Base-by-base conservation (phyloP, 2,888 invertebrate species). In the Drosophila rellima region DNA sequence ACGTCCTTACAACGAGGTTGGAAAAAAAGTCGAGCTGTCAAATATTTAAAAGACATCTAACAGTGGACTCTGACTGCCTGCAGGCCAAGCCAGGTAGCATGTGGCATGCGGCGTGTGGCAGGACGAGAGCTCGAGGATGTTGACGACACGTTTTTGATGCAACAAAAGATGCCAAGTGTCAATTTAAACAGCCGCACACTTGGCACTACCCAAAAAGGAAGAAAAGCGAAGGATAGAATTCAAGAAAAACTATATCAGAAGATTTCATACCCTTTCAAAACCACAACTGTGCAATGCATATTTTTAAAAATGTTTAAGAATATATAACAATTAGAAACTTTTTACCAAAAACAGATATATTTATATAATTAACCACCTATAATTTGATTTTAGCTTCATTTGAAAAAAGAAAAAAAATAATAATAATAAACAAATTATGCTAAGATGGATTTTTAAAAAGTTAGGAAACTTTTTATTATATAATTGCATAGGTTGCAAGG, bases 131-230 rank as follows among this genome's bases (percentile, higher is more conserved):
- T 40, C 40, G 40, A 61, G 61, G 33, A 50, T 52, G 4, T 40
- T 55, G 59, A 51, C 59, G 48, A 65, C 79, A 75, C 79, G 60
- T 79, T 87, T 86, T 77, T 87, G 81, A 83, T 84, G 85, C 89
- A 82, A 88, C 82, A 84, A 84, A 84, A 89, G 85, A 84, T 89
- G 82, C 82, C 83, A 88, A 84, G 88, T 89, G 83, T 84, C 83
- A 84, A 84, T 84, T 89, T 84, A 89, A 89, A 75, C 79, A 89
- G 83, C 82, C 83, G 82, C 88, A 82, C 79, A 82, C 80, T 81
- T 54, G 71, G 33, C 44, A 60, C 40, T 66, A 56, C 61, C 67
- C 44, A 57, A 74, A 66, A 62, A 56, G 45, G 40, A 29, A 40
- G 20, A 29, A 29, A 33, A 42, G 0, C 26, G 11, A 13, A 47